Evolutionary conservation across 1,140 invertebrate genomes (phyloP), one percentile per base, ranked within the genome.

Genomic region (Teleogryllus occipitalis): DNA sequence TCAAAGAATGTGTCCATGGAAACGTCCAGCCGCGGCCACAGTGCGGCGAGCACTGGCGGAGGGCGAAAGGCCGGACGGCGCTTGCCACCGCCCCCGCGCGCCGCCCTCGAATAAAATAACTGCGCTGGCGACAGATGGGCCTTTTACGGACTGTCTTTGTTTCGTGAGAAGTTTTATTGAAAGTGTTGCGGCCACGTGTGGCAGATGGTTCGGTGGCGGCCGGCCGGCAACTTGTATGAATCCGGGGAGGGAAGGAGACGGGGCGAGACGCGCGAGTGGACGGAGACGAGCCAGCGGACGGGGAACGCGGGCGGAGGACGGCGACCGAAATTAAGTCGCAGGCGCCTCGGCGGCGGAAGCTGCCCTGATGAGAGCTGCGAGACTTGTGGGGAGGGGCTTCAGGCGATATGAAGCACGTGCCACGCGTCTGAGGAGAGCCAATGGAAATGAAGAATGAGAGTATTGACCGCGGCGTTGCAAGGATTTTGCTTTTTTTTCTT

Each of bases 161-260:
- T 65, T 65, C 54, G 54, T 65, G 54, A 65, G 54, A 65, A 65
- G 54, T 65, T 65, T 65, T 65, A 65, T 65, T 65, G 54, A 18
- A 65, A 65, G 54, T 65, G 54, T 18, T 18, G 54, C 18, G 10
- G 54, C 54, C 54, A 65, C 54, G 54, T 65, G 54, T 65, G 54
- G 18, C 54, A 65, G 54, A 65, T 65, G 54, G 54, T 10, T 39
- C 10, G 54, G 54, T 10, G 54, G 54, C 54, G 54, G 18, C 54
- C 10, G 54, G 10, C 54, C 0, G 54, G 27, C 27, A 39, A 39
- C 27, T 39, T 39, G 27, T 39, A 39, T 39, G 27, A 39, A 39
- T 39, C 27, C 27, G 27, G 27, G 1, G 27, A 39, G 27, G 27
- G 27, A 39, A 39, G 27, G 27, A 14, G 54, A 65, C 10, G 54